Evolutionary conservation across 2,888 invertebrate genomes (phyloP), one percentile per base, ranked within the genome.

Genomic region (Perizoma flavofasciatum): DNA sequence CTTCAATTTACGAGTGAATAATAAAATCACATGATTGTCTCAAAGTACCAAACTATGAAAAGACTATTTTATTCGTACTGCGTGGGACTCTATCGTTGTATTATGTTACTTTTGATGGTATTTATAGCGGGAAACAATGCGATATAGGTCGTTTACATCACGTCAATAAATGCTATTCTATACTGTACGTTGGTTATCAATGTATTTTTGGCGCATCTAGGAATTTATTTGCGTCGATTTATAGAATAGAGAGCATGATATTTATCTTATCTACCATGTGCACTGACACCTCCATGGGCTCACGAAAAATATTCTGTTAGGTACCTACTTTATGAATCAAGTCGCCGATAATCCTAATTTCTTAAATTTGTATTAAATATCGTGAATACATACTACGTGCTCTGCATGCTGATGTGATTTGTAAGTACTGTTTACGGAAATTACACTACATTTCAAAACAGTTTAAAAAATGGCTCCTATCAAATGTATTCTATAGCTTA

Each of bases 111-210:
- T 61, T 59, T 58, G 10, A 47, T 47, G 47, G 39, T 66, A 66
- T 66, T 68, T 66, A 66, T 68, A 65, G 56, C 52, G 48, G 22
- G 49, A 49, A 63, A 65, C 61, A 63, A 67, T 61, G 59, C 52
- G 59, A 55, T 56, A 61, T 63, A 65, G 65, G 61, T 63, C 63
- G 56, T 65, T 61, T 59, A 63, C 63, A 52, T 59, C 59, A 59
- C 56, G 50, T 46, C 63, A 62, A 55, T 53, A 49, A 45, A 57
- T 48, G 49, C 22, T 48, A 22, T 43, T 54, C 37, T 65, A 66
- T 57, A 59, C 45, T 40, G 44, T 54, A 57, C 45, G 48, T 54
- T 59, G 49, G 51, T 10, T 37, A 50, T 40, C 9, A 45, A 46
- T 43, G 39, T 61, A 57, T 57, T 61, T 54, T 61, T 49, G 56